A percentile compares a stretch with the other conserved stretches of the same genome.
Evolutionary conservation across 2,797 vertebrate species (phyloP).

Genomic region (Microcaecilia unicolor): DNA sequence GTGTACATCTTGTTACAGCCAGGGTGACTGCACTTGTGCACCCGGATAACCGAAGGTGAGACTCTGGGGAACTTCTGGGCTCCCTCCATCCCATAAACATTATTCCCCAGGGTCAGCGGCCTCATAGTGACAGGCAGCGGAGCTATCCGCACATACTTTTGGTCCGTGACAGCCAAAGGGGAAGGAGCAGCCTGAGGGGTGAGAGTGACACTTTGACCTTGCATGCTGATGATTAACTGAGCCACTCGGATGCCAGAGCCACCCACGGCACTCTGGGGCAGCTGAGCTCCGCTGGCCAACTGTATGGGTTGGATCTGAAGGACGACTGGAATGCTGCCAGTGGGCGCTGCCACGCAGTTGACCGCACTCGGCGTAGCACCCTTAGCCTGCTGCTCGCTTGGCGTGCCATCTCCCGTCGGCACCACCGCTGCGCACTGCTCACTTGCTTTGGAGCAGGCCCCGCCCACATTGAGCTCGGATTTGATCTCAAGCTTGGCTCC

Average conservation of each 20-base stretch:
- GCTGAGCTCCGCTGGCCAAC: neutral
- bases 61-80: neutral
- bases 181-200: slow-evolving; percentile 12
- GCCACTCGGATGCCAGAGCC: slow-evolving; percentile 14
- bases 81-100: neutral
- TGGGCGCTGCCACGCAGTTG: neutral
- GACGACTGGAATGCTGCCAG: slow-evolving; percentile 13
- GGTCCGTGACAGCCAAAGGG: neutral
- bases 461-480: neutral
- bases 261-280: neutral
- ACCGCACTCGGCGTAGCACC: neutral
- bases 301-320: slow-evolving; percentile 33
- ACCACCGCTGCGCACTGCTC: neutral
- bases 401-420: neutral
- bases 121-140: slow-evolving; percentile 4
- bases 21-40: slow-evolving; percentile 33
- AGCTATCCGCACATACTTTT: slow-evolving; percentile 36
- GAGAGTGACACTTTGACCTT: slow-evolving; percentile 19
- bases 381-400: neutral
- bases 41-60: neutral
- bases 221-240: slow-evolving; percentile 36
- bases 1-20: slow-evolving; percentile 42
- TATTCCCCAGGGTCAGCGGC: neutral
- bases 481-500: slow-evolving; percentile 3
- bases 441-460: neutral